Percentiles rank a stretch among this genome's conserved stretches.
phyloP scores from a whole-genome alignment of 2,888 invertebrate genomes.

The Macrophya alboannulata region DNA sequence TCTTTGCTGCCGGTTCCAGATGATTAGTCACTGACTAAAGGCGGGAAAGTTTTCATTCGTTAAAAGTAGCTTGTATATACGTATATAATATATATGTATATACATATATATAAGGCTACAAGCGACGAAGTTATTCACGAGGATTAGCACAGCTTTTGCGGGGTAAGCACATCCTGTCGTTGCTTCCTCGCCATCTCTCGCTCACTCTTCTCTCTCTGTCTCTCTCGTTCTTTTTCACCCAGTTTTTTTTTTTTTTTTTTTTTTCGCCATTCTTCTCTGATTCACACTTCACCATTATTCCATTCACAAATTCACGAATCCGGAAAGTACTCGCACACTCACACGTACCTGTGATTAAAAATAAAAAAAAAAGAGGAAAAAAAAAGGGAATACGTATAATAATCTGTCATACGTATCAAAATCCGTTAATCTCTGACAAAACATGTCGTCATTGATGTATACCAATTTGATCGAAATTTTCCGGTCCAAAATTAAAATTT shows the following conservation, averaged over 20 bases:
- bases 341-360: not conserved
- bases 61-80: constrained; percentile 15
- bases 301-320: not conserved
- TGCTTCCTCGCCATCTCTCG: not conserved
- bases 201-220: not conserved
- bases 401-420: no score
- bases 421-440: no score
- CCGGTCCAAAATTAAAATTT: no score
- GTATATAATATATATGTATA: no score
- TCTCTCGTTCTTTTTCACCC: not conserved
- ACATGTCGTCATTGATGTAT: no score
- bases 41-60: constrained; percentile 30
- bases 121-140: constrained; percentile 41
- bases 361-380: not conserved
- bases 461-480: no score
- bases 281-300: not conserved
- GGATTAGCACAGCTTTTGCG: constrained; percentile 39
- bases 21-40: constrained; percentile 33
- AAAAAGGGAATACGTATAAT: no score
- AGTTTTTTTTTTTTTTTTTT: not conserved
- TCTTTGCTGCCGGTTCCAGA: constrained; percentile 35
- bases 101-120: not conserved
- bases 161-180: constrained; percentile 7
- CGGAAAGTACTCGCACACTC: not conserved
- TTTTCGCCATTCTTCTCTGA: not conserved